Percentiles rank a stretch among this genome's conserved stretches.
phyloP scores from a whole-genome alignment of 2,113 vertebrate genomes.

The Heptranchias perlo region DNA sequence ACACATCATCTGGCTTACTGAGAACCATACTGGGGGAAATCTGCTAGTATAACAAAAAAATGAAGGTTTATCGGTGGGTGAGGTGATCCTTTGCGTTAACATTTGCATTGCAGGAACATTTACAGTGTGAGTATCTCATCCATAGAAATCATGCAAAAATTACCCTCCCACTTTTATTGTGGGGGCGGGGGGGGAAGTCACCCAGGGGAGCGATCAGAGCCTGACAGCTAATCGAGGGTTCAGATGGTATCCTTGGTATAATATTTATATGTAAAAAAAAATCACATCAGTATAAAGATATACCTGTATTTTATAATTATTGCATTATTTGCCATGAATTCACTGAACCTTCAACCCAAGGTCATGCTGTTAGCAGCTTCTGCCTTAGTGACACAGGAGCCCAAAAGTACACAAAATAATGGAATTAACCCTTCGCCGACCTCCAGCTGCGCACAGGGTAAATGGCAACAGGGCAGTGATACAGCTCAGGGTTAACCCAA shows the following conservation, averaged over 20 bases:
- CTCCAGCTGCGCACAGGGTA: background rate
- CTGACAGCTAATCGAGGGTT: background rate
- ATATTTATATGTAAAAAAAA: too few species aligned
- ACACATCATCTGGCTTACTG: background rate
- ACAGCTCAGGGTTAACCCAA: background rate
- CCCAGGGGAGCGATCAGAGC: background rate
- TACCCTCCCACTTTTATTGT: background rate
- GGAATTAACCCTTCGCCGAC: background rate
- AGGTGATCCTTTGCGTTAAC: background rate
- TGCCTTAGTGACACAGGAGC: background rate
- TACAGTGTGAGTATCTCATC: background rate
- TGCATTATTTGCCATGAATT: background rate
- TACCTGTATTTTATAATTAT: background rate
- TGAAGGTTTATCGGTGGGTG: background rate
- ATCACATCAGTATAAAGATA: background rate
- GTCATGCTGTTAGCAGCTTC: background rate
- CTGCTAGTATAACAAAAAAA: too few species aligned
- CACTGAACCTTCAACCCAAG: background rate
- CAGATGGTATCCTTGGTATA: background rate
- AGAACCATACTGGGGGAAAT: background rate
- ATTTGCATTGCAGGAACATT: too few species aligned
- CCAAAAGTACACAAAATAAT: background rate
- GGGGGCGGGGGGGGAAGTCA: background rate
- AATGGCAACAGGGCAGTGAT: background rate
- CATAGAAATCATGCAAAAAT: background rate